Evolutionary conservation across 2,888 invertebrate genomes (phyloP), one percentile per base, ranked within the genome.

Genomic region (Platypus cylindrus): DNA sequence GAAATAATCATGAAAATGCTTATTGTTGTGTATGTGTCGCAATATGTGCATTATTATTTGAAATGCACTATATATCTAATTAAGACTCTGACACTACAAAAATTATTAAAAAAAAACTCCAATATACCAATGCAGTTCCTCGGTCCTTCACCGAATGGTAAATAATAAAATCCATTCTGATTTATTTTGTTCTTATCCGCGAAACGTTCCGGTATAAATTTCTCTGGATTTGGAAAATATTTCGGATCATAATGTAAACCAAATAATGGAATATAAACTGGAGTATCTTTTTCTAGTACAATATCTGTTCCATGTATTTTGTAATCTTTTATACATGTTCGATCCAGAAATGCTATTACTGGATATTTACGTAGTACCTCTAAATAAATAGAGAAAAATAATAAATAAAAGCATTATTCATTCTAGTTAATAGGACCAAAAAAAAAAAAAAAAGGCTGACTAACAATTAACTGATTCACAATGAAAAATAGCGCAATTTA

Each of bases 361-460:
- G 65, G 61, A 41, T 60, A 62, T 35, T 59, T 54, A 23, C 65
- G 45, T 17, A 65, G 45, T 0, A 60, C 58, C 51, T 65, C 64
- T 60, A 49, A 31, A 54, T 53, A 16, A 12, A 27, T 11, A 25
- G 8, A 27, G 15, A 5, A 20, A 20, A 7, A 20, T 7, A n/a
- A n/a, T n/a, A n/a, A n/a, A n/a, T n/a, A n/a, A n/a, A n/a, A n/a
- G n/a, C n/a, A n/a, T n/a, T n/a, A n/a, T n/a, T n/a, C n/a, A n/a
- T n/a, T n/a, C n/a, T n/a, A n/a, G n/a, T n/a, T n/a, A n/a, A n/a
- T n/a, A n/a, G n/a, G n/a, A n/a, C n/a, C n/a, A n/a, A n/a, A n/a
- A n/a, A n/a, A n/a, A n/a, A n/a, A n/a, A n/a, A n/a, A n/a, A n/a
- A n/a, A n/a, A n/a, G n/a, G n/a, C n/a, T n/a, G n/a, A n/a, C n/a